phyloP scores from a whole-genome alignment of 2,113 vertebrate species.

The Lanius ludovicianus region DNA sequence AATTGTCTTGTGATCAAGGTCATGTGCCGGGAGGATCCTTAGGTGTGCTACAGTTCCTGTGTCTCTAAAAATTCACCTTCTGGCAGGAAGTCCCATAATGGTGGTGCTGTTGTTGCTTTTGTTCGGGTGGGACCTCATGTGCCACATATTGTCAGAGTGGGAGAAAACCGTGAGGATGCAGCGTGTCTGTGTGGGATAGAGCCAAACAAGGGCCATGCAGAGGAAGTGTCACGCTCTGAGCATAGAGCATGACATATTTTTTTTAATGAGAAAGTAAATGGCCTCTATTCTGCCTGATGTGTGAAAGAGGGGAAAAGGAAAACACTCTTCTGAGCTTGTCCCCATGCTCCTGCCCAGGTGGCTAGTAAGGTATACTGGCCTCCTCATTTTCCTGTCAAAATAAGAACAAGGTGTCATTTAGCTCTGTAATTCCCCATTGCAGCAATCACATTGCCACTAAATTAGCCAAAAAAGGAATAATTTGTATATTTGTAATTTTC shows the following conservation, averaged over 20 bases:
- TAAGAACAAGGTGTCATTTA: neutral
- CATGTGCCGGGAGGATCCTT: neutral
- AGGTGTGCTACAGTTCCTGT: neutral
- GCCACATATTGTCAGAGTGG: neutral
- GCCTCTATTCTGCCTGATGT: neutral
- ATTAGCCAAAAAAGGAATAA: neutral
- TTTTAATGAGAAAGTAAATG: neutral
- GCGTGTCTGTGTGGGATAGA: neutral
- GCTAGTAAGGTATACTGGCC: neutral
- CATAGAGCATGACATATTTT: neutral
- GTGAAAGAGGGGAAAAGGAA: neutral
- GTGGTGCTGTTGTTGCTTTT: neutral
- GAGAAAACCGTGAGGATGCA: neutral
- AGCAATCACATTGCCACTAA: neutral
- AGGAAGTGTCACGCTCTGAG: neutral
- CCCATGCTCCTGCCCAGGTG: fast-evolving
- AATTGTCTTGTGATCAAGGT: neutral
- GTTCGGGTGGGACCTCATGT: neutral
- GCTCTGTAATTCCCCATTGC: neutral
- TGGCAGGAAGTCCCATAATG: neutral
- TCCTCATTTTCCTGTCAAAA: neutral
- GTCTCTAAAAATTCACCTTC: neutral
- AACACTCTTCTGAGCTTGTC: neutral
- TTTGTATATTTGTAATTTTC: neutral
- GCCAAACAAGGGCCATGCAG: fast-evolving